phyloP scores from a whole-genome alignment of 2,888 invertebrate species.

The Drosophila ezoana region DNA sequence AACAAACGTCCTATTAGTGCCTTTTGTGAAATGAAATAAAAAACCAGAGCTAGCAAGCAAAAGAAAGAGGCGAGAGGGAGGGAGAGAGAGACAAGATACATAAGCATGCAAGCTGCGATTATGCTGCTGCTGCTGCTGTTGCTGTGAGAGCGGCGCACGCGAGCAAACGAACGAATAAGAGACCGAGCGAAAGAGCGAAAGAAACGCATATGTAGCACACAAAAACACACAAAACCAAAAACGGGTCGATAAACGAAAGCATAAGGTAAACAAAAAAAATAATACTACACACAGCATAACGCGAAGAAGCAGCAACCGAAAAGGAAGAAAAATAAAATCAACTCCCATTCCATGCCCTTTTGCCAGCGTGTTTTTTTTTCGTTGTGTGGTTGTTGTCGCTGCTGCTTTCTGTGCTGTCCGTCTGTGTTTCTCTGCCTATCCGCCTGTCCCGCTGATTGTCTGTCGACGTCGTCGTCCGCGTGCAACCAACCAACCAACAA shows the following conservation, averaged over 20 bases:
- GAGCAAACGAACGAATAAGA: slow-evolving; percentile 33
- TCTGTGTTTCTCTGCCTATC: slow-evolving; percentile 38
- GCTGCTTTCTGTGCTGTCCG: slow-evolving; percentile 36
- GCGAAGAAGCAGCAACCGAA: slow-evolving; percentile 53
- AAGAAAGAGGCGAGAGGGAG: not conserved
- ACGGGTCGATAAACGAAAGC: slow-evolving; percentile 79
- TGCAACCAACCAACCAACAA: slow-evolving; percentile 53
- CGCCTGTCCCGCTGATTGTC: slow-evolving; percentile 49
- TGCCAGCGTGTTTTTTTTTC: slow-evolving; percentile 38
- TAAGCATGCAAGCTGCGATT: slow-evolving; percentile 53
- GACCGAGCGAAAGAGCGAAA: slow-evolving; percentile 42
- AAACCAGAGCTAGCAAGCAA: not conserved
- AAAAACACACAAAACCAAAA: slow-evolving; percentile 67
- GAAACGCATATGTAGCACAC: slow-evolving; percentile 72
- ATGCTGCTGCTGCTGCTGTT: slow-evolving; percentile 44
- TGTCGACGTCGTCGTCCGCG: slow-evolving; percentile 45
- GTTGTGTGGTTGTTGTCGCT: slow-evolving; percentile 1
- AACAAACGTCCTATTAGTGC: not conserved
- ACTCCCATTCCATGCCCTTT: slow-evolving; percentile 66
- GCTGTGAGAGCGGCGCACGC: slow-evolving; percentile 48
- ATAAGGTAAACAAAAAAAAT: slow-evolving; percentile 76
- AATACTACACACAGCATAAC: slow-evolving; percentile 40
- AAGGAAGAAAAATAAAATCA: slow-evolving; percentile 70
- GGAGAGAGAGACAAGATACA: slow-evolving; percentile 24
- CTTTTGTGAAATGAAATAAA: not conserved